Conservation (phyloP, 2,113 vertebrate species). For the Corythoichthys haematopterus region DNA sequence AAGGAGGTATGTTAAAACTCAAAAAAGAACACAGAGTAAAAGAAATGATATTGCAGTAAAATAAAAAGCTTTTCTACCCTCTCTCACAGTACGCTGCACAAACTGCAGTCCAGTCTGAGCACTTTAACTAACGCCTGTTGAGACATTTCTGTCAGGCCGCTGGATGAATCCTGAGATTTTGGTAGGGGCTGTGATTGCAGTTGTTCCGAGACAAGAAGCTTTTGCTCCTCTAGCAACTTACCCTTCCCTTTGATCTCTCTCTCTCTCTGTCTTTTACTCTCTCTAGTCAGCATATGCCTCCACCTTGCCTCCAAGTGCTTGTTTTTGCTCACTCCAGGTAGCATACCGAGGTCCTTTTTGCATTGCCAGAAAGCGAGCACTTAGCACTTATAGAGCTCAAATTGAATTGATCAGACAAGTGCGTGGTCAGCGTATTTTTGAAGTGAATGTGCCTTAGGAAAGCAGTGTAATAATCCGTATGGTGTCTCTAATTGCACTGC, state of each 20-base stretch:
- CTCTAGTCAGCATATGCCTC: background rate
- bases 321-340: conserved; percentile 28
- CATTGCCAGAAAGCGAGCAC: conserved; percentile 46
- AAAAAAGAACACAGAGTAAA: background rate
- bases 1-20: background rate
- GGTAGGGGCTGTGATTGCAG: conserved; percentile 57
- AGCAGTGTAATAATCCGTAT: conserved; percentile 29
- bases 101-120: conserved; percentile 25
- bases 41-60: background rate
- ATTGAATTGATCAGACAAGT: conserved; percentile 56
- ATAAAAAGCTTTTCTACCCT: background rate
- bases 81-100: conserved; percentile 9
- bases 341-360: conserved; percentile 53
- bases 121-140: conserved; percentile 45
- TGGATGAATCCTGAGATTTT: conserved; percentile 43
- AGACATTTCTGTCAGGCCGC: conserved; percentile 50
- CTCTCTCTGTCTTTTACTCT: background rate
- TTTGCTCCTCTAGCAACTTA: conserved; percentile 46
- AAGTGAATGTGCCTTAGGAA: conserved; percentile 20
- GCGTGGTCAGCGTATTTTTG: conserved; percentile 44
- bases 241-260: conserved; percentile 37
- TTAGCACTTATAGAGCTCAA: conserved; percentile 45
- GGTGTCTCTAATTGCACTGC: conserved; percentile 17
- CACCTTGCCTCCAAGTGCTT: background rate
- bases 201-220: conserved; percentile 52